Percentiles rank a stretch among this genome's conserved stretches.
Conservation (phyloP, 2,797 vertebrate species). For the Siniperca obscura region DNA sequence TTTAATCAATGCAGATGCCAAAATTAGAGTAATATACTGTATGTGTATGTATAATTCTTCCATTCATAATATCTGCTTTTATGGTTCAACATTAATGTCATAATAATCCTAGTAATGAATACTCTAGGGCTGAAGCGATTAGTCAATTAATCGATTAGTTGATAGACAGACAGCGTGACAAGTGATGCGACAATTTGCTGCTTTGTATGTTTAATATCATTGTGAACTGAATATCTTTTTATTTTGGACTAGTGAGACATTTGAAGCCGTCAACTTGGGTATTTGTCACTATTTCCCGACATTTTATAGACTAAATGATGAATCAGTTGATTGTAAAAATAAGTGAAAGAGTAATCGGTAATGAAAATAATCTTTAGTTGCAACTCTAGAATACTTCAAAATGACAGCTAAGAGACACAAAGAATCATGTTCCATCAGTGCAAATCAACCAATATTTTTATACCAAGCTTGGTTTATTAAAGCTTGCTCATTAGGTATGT, state of each 20-base stretch:
- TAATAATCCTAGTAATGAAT: not conserved
- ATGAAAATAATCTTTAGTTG: not conserved
- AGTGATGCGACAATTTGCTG: not conserved
- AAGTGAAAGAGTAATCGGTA: not conserved
- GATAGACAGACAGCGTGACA: not conserved
- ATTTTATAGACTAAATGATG: not conserved
- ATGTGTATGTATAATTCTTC: not conserved
- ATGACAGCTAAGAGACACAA: not conserved
- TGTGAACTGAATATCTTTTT: not conserved
- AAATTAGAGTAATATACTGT: not conserved
- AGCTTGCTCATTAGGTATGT: constrained; percentile 4
- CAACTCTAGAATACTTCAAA: not conserved
- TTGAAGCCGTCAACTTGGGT: not conserved
- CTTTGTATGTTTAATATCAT: not conserved
- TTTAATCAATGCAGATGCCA: not conserved
- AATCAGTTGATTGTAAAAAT: not conserved
- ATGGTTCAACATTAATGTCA: not conserved
- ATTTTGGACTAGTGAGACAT: not conserved
- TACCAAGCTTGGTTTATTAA: not conserved
- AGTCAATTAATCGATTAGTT: not conserved
- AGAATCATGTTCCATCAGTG: not conserved
- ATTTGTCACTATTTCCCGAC: not conserved
- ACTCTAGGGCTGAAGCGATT: not conserved
- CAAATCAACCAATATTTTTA: not conserved
- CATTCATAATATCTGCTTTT: not conserved